Conservation (phyloP, 2,797 vertebrate genomes). For the Gymnoscopelus braueri region DNA sequence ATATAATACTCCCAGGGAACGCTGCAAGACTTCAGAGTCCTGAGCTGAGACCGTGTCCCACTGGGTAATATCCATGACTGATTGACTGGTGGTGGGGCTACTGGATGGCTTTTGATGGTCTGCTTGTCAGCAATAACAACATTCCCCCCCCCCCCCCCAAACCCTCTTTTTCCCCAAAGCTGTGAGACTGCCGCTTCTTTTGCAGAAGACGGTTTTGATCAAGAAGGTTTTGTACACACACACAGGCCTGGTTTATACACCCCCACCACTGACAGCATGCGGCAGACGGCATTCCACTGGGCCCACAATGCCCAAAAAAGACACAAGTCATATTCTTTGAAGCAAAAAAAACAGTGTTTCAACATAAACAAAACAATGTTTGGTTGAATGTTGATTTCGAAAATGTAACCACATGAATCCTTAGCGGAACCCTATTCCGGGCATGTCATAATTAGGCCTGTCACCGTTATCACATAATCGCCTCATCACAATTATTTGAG, state of each 20-base stretch:
- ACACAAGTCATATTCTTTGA: no score
- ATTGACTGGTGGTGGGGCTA: constrained; percentile 53
- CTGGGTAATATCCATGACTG: constrained; percentile 57
- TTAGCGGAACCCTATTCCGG: no score
- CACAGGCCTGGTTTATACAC: constrained; percentile 4
- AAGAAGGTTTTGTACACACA: constrained; percentile 14
- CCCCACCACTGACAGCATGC: no score
- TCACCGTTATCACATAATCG: no score
- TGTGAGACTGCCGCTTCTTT: constrained; percentile 24
- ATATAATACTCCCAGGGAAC: constrained; percentile 58
- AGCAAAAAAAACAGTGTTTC: no score
- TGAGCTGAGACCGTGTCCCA: constrained; percentile 42
- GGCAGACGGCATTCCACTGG: no score
- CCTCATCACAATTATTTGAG: no score
- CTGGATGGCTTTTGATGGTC: constrained; percentile 50
- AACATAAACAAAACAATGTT: no score
- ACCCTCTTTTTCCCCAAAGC: constrained; percentile 33
- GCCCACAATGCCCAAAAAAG: no score
- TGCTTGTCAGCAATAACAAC: constrained; percentile 65
- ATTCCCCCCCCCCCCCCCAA: constrained; percentile 14
- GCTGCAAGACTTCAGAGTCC: constrained; percentile 44
- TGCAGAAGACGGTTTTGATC: constrained; percentile 14
- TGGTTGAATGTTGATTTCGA: no score
- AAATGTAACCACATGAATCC: no score
- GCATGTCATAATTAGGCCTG: no score